Conservation (phyloP, 2,888 invertebrate species). For the Malthinus seriepunctatus region DNA sequence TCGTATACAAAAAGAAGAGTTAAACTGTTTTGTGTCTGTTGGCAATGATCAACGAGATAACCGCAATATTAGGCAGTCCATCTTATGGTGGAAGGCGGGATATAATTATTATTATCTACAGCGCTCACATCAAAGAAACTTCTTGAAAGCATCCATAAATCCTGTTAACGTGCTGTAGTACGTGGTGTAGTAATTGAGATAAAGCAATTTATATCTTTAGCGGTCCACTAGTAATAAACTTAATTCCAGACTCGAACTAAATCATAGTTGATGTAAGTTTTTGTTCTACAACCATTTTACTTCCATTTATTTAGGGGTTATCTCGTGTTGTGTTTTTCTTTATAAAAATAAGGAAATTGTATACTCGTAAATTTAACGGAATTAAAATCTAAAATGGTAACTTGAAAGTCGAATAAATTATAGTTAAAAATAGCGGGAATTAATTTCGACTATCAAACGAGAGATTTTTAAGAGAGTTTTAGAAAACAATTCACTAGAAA, state of each 20-base stretch:
- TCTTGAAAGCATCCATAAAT: constrained; percentile 33
- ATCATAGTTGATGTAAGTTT: neutral
- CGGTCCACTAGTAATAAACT: constrained; percentile 11
- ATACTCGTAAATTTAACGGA: no score
- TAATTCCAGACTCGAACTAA: neutral
- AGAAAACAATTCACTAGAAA: constrained; percentile 41
- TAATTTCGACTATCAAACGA: constrained; percentile 8
- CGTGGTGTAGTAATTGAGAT: constrained; percentile 25
- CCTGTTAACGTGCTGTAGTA: constrained; percentile 27
- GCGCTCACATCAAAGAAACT: constrained; percentile 38
- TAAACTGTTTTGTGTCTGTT: constrained; percentile 8
- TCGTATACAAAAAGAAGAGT: constrained; percentile 17
- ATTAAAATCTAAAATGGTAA: no score
- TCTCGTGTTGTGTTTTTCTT: no score
- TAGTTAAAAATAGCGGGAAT: constrained; percentile 1
- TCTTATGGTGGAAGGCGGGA: constrained; percentile 41
- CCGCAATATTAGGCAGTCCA: constrained; percentile 40
- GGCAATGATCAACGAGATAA: constrained; percentile 36
- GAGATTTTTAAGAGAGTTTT: constrained; percentile 32
- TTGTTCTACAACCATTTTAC: no score
- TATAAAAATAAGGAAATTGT: no score
- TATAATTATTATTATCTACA: constrained; percentile 42
- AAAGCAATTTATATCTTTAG: constrained; percentile 31
- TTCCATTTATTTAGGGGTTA: no score
- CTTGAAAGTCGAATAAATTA: neutral